Conservation (phyloP, 2,888 invertebrate genomes). For the Artemia sp. region DNA sequence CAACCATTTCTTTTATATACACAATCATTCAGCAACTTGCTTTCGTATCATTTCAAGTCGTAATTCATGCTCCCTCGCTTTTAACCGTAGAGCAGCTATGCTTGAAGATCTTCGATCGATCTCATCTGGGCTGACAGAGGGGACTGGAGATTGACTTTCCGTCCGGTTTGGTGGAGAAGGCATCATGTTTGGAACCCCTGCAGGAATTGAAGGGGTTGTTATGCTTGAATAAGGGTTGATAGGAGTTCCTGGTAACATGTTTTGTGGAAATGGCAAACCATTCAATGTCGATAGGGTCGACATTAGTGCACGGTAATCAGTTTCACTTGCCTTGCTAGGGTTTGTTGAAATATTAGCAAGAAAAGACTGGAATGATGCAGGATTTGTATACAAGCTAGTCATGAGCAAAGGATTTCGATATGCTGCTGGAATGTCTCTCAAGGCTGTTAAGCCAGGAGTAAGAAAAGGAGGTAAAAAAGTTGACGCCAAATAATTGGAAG, state of each 20-base stretch:
- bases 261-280: conserved; percentile 33
- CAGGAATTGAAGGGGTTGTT: conserved; percentile 9
- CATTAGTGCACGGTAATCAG: conserved; percentile 30
- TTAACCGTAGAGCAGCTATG: conserved; percentile 66
- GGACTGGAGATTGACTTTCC: conserved; percentile 16
- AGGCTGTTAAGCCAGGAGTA: conserved; percentile 23
- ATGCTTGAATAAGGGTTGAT: background rate
- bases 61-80: conserved; percentile 74
- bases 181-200: conserved; percentile 13
- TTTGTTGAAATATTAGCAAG: conserved; percentile 58
- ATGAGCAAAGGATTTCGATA: conserved; percentile 35
- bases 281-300: conserved; percentile 41
- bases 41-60: conserved; percentile 64
- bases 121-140: conserved; percentile 38
- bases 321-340: conserved; percentile 33
- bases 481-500: background rate
- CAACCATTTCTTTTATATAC: no score
- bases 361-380: conserved; percentile 58
- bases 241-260: conserved; percentile 27
- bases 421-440: conserved; percentile 24
- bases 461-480: conserved; percentile 18
- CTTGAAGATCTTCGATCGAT: conserved; percentile 68
- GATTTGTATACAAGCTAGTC: conserved; percentile 40
- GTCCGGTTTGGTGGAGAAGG: conserved; percentile 18
- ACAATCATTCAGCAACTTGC: conserved; percentile 28